phyloP scores from a whole-genome alignment of 2,797 vertebrate species.

The Darevskia mixta region DNA sequence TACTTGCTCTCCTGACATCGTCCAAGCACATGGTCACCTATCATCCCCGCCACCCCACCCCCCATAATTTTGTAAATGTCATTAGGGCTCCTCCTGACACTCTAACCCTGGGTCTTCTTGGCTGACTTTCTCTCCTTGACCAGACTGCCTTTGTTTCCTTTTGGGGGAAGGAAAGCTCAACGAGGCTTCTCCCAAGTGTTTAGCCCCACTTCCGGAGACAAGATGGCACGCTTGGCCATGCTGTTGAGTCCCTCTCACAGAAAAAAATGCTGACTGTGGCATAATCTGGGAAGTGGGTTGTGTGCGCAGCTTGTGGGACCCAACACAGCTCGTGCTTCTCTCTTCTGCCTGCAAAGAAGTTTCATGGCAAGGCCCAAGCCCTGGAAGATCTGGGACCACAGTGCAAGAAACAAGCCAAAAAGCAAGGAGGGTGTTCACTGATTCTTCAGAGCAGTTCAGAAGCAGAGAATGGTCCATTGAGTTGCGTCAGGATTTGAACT shows the following conservation, averaged over 20 bases:
- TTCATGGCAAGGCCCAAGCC: neutral
- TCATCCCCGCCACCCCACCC: too few relatives aligned
- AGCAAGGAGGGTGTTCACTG: neutral
- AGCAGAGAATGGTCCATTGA: neutral
- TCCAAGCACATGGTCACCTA: neutral
- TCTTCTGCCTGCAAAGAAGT: neutral
- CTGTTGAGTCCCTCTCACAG: neutral
- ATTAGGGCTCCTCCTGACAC: neutral
- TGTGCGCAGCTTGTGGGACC: neutral
- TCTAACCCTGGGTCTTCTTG: neutral
- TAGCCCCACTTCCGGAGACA: neutral
- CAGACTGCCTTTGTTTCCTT: neutral
- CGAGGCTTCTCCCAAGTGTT: neutral
- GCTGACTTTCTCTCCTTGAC: neutral
- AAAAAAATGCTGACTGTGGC: neutral
- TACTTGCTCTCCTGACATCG: neutral
- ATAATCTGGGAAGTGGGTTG: neutral
- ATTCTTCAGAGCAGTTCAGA: neutral
- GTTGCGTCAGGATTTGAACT: neutral
- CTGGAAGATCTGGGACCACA: neutral
- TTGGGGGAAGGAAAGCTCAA: neutral
- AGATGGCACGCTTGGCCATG: neutral
- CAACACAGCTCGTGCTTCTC: neutral
- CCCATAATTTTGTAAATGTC: neutral
- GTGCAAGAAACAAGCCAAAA: neutral